phyloP scores from a whole-genome alignment of 2,113 vertebrate species.

The Dasyprocta punctata region DNA sequence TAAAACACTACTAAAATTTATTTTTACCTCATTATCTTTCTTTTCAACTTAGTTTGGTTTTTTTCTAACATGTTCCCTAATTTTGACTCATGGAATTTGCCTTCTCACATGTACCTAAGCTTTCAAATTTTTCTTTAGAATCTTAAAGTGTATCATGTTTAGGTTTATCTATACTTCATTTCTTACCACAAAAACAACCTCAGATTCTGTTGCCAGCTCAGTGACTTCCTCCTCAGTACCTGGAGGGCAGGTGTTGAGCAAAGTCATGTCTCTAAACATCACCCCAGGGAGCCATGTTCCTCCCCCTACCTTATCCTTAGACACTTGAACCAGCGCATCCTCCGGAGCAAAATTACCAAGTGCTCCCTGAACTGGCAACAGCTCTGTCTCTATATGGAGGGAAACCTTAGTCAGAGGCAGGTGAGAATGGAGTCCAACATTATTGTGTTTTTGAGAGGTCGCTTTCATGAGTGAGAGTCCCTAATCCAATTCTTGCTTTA shows the following conservation, averaged over 20 bases:
- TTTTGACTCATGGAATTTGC: neutral
- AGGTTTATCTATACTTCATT: neutral
- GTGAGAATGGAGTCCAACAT: too few relatives aligned
- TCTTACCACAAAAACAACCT: neutral
- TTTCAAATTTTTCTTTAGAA: neutral
- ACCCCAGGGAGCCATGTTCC: neutral
- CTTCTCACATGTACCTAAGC: neutral
- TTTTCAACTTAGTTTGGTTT: neutral
- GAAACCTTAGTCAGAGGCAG: neutral
- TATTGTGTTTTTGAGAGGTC: neutral
- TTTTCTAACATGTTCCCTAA: neutral
- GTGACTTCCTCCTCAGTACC: neutral
- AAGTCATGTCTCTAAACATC: neutral
- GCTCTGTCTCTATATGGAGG: neutral
- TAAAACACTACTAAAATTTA: neutral
- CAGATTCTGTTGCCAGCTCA: too few relatives aligned
- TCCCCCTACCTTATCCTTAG: too few relatives aligned
- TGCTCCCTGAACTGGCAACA: neutral
- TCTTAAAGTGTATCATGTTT: neutral
- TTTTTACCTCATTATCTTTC: neutral
- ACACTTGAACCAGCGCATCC: neutral
- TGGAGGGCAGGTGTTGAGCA: neutral
- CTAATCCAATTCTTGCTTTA: neutral
- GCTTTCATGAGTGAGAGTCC: too few relatives aligned
- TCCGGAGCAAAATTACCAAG: accelerated